phyloP scores from a whole-genome alignment of 1,140 invertebrate genomes.

The Lucilia sericata region DNA sequence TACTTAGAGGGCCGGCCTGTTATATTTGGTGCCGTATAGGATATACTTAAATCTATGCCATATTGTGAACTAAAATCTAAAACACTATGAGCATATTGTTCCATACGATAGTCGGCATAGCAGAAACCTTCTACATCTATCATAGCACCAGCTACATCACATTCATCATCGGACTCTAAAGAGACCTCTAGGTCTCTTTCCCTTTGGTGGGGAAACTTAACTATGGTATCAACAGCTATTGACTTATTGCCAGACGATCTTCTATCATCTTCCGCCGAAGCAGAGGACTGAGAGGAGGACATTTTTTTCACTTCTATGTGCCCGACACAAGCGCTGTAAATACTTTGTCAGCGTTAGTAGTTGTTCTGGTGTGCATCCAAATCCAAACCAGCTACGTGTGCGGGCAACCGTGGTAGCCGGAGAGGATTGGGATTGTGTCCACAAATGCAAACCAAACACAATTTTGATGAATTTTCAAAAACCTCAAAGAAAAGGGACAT shows the following conservation, averaged over 20 bases:
- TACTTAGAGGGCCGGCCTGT: constrained; percentile 85
- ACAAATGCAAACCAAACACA: constrained; percentile 44
- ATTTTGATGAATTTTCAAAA: constrained; percentile 43
- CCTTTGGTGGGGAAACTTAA: constrained; percentile 54
- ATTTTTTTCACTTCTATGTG: not conserved
- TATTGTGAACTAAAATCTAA: constrained; percentile 91
- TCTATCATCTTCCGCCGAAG: not conserved
- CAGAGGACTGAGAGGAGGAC: not conserved
- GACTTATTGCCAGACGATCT: constrained; percentile 45
- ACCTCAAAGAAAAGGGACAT: constrained; percentile 13
- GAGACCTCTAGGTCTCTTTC: constrained; percentile 6
- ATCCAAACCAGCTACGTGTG: constrained; percentile 40
- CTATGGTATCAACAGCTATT: constrained; percentile 52
- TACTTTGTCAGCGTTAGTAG: constrained; percentile 28
- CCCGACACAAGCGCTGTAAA: constrained; percentile 23
- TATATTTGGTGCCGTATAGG: constrained; percentile 88
- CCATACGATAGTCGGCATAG: constrained; percentile 63
- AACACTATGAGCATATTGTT: constrained; percentile 79
- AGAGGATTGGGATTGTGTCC: constrained; percentile 32
- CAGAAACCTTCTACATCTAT: constrained; percentile 49
- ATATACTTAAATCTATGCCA: constrained; percentile 87
- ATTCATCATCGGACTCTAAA: not conserved
- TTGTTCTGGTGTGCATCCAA: constrained; percentile 30
- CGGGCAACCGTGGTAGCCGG: constrained; percentile 13
- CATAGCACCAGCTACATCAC: constrained; percentile 44